Conservation (phyloP, 1,140 invertebrate genomes). For the Ceratosolen solmsi region DNA sequence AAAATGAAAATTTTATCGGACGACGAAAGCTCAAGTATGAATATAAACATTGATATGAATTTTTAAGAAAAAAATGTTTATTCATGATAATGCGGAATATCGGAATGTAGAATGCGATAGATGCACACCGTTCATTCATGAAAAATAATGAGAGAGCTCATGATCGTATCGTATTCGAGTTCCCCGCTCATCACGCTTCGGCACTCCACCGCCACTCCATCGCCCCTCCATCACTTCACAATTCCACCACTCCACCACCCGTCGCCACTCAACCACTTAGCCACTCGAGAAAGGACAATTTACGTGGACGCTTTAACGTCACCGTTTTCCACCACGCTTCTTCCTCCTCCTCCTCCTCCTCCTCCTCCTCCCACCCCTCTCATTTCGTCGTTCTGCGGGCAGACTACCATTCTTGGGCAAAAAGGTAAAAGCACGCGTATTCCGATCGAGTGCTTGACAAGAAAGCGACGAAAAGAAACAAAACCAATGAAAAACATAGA, state of each 20-base stretch:
- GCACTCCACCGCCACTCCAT: no score
- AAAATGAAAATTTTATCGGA: not conserved
- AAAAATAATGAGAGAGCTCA: not conserved
- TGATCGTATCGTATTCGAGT: constrained; percentile 8
- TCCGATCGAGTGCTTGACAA: not conserved
- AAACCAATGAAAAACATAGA: constrained; percentile 20
- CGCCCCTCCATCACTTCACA: not conserved
- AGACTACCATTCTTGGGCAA: not conserved
- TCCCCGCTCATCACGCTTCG: not conserved
- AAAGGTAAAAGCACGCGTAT: constrained; percentile 6
- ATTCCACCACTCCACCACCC: no score
- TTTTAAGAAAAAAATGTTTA: not conserved
- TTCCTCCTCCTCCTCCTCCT: not conserved
- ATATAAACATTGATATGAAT: not conserved
- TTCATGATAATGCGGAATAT: not conserved
- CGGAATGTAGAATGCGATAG: not conserved
- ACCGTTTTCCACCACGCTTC: not conserved
- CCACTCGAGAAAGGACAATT: constrained; percentile 16
- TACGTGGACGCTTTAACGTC: constrained; percentile 15
- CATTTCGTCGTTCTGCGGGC: not conserved
- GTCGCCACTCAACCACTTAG: no score
- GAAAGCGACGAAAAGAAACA: constrained; percentile 7
- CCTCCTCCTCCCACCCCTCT: not conserved
- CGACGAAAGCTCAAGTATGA: not conserved
- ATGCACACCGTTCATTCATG: constrained; percentile 10